Evolutionary conservation across 2,797 vertebrate species (phyloP), one percentile per base, ranked within the genome.

Genomic region (Heterohyrax brucei): DNA sequence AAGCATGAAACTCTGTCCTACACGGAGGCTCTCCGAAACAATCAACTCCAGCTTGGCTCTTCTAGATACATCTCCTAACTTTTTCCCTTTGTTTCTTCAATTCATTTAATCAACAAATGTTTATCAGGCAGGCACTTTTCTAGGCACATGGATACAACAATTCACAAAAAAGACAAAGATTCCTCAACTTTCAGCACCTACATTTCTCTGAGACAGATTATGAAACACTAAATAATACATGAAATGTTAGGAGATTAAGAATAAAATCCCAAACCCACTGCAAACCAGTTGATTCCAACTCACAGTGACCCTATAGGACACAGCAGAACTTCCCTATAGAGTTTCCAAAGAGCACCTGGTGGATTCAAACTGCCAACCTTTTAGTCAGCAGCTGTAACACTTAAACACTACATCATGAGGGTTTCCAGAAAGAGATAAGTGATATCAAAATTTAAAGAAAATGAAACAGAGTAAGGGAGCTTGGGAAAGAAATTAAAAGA

Each of bases 51-150:
- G 44, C 19, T 10, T 83, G 66, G n/a, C 16, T 28, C 33, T 95
- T 92, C 46, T 90, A 10, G 19, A 44, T 84, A 61, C 28, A 53
- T 77, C 50, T 80, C 50, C 30, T 21, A 75, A 14, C 16, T 1
- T 46, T 80, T 92, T 56, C 39, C 39, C 39, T 39, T 33, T 66
- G 48, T 81, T 6, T 96, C 53, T 53, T 87, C 90, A 62, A 21
- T 81, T 95, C n/a, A 56, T 39, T 72, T 66, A 95, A 64, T 9
- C 26, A 87, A 94, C 28, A 77, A 62, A 83, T n/a, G 86, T 85
- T 90, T 80, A 56, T 70, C 61, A 24, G 59, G n/a, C 64, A 59
- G 92, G 66, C 76, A 80, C 19, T n/a, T 59, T 30, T 88, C 61
- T 79, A 76, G 22, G 14, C 24, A 30, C 22, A 18, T 94, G 87